Base-by-base conservation (phyloP, 2,888 invertebrate species). In the Leptinotarsa juncta region DNA sequence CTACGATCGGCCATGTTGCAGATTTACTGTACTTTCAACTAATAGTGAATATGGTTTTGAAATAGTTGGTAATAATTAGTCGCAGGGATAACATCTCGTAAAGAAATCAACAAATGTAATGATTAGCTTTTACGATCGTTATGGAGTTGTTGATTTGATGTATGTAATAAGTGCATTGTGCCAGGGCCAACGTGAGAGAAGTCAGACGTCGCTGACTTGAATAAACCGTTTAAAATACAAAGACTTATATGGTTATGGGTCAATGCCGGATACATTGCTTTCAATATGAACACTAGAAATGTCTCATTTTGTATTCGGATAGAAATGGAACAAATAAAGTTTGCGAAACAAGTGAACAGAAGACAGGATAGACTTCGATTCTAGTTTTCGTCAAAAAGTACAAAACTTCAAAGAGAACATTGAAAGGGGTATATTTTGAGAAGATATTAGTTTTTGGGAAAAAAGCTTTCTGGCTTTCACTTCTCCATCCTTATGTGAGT, bases 191-290 rank as follows among this genome's bases (percentile, higher is more conserved):
- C 76, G 18, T 71, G 70, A 71, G 73, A 72, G 70, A 76, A 75
- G 68, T 77, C 77, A 78, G 78, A 77, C 78, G 75, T 71, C 72
- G 76, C 71, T 72, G 76, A 75, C 72, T 75, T 70, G 72, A 74
- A 73, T 73, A 73, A 79, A 79, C 72, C 75, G 66, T 66, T 79
- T 71, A 75, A 81, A 81, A 80, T 79, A 78, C 73, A 78, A 77
- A 71, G 75, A 82, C 81, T 80, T 83, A 82, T 82, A 83, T 81
- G 83, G 83, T 78, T 81, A 79, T 83, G 79, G 83, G 83, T 83
- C 83, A 83, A 82, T 83, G 83, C 74, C 82, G 78, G 49, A 72
- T 66, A 68, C 57, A 65, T 53, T 73, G 55, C 76, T 73, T 65
- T 70, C 69, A 73, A 73, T 67, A 73, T 67, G 71, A 53, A 60